Evolutionary conservation across 2,888 invertebrate genomes (phyloP), one percentile per base, ranked within the genome.

Genomic region (Theristus sp.): DNA sequence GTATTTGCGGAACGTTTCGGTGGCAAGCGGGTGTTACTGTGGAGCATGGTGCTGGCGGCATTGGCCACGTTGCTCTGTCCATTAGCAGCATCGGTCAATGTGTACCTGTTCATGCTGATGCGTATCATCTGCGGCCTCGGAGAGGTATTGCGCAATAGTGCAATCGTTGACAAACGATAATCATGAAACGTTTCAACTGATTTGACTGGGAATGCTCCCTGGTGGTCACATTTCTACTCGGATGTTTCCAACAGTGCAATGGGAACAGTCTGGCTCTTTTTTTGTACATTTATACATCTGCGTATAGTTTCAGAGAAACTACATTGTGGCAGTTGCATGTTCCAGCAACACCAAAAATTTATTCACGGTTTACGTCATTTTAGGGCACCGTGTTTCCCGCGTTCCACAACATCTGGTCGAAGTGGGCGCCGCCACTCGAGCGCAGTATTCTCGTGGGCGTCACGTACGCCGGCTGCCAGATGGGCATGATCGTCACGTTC

Each of bases 391-490:
- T 31, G 1, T 54, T 28, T n/a, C 38, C 59, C 2, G 31, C 59
- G n/a, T 1, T 46, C 38, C 46, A 31, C 17, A 24, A 54, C 1
- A 3, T 55, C 22, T 55, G 27, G 47, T 2, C 58, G 10, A 10
- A 29, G 1, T 58, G 58, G 58, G 47, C 52, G 2, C 58, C 58
- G 25, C 59, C 59, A 3, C 24, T 53, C 25, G 59, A 59, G 55
- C 54, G 59, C 13, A 55, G 55, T n/a, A 46, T 26, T 1, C 56
- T 59, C 13, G 29, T 27, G 3, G 59, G 38, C 2, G 1, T 54
- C 28, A 1, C 59, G 1, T 38, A 38, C 27, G 38, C 38, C 28
- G 55, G 59, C 26, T 26, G 24, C 2, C 55, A 54, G 28, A 3
- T 59, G 13, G 59, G 59, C 22, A 59, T 25, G n/a, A 55, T 59